Evolutionary conservation across 2,888 invertebrate species (phyloP).

Genomic region (Eupithecia subumbrata): DNA sequence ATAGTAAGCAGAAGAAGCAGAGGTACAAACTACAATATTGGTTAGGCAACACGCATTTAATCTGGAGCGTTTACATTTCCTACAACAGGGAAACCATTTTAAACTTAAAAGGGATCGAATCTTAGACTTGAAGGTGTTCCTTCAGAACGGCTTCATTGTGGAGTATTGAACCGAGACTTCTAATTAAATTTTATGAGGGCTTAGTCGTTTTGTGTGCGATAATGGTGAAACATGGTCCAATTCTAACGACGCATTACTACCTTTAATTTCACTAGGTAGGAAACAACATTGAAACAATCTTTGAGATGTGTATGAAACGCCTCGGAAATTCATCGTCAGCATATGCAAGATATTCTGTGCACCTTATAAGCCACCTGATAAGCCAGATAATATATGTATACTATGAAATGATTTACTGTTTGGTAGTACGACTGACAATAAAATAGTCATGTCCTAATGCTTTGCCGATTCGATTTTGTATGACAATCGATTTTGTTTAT

Average conservation of each 20-base stretch:
- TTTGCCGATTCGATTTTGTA: too few relatives aligned
- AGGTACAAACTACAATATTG: not conserved
- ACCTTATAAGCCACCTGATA: too few relatives aligned
- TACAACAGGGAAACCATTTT: constrained; percentile 50
- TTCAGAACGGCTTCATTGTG: constrained; percentile 22
- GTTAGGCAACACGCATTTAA: not conserved
- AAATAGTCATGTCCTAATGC: too few relatives aligned
- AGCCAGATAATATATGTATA: too few relatives aligned
- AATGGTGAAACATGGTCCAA: constrained; percentile 1
- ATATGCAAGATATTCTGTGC: too few relatives aligned
- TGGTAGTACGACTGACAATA: too few relatives aligned
- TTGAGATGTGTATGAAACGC: too few relatives aligned
- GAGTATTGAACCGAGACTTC: constrained; percentile 27
- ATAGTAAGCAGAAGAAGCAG: too few relatives aligned
- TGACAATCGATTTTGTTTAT: too few relatives aligned
- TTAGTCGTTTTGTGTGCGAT: constrained; percentile 20
- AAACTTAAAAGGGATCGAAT: constrained; percentile 47
- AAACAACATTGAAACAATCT: too few relatives aligned
- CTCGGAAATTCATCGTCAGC: too few relatives aligned
- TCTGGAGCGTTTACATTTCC: not conserved
- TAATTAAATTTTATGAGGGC: constrained; percentile 37
- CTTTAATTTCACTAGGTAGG: not conserved
- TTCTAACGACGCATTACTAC: not conserved
- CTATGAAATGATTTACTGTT: too few relatives aligned
- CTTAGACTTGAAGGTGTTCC: constrained; percentile 1